These are phyloP conservation scores for Eupithecia dodoneata DNA, from an alignment of 2,888 invertebrate genomes.

Conservation along the genomic window DNA sequence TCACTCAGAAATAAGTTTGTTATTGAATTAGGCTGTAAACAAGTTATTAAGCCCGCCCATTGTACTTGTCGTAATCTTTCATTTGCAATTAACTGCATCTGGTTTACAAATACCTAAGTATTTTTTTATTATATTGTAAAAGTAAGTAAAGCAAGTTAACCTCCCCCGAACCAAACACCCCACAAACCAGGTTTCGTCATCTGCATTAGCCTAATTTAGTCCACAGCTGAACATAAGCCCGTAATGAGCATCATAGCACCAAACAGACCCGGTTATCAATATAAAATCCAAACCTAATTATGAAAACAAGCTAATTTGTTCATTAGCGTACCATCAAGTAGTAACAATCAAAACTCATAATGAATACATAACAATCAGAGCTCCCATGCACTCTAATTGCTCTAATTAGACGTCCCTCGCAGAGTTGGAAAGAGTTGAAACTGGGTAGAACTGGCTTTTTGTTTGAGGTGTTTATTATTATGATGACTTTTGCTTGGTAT, in stretches of 20 bases:
- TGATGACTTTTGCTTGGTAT: not conserved
- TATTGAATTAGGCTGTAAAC: not conserved
- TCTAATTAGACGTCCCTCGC: slow-evolving; percentile 42
- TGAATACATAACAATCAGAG: slow-evolving; percentile 43
- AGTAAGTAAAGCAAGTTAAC: not conserved
- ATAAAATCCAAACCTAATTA: slow-evolving; percentile 10
- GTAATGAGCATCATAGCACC: too few relatives aligned
- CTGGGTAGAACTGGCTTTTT: slow-evolving; percentile 26
- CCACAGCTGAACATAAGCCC: too few relatives aligned
- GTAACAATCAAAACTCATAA: slow-evolving; percentile 32
- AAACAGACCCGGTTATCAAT: not conserved
- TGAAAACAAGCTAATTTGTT: slow-evolving; percentile 25
- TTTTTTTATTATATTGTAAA: not conserved
- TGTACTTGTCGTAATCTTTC: too few relatives aligned
- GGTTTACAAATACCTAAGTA: too few relatives aligned
- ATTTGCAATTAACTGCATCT: too few relatives aligned
- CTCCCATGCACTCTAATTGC: slow-evolving; percentile 46
- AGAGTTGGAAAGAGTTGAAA: slow-evolving; percentile 13
- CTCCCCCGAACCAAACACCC: not conserved
- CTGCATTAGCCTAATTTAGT: too few relatives aligned
- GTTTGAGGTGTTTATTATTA: not conserved
- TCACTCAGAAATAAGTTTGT: not conserved
- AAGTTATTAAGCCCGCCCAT: too few relatives aligned
- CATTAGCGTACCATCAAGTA: slow-evolving; percentile 30
- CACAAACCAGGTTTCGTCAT: too few relatives aligned